Base-by-base conservation (phyloP, 2,888 invertebrate genomes). In the Plemyria rubiginata region DNA sequence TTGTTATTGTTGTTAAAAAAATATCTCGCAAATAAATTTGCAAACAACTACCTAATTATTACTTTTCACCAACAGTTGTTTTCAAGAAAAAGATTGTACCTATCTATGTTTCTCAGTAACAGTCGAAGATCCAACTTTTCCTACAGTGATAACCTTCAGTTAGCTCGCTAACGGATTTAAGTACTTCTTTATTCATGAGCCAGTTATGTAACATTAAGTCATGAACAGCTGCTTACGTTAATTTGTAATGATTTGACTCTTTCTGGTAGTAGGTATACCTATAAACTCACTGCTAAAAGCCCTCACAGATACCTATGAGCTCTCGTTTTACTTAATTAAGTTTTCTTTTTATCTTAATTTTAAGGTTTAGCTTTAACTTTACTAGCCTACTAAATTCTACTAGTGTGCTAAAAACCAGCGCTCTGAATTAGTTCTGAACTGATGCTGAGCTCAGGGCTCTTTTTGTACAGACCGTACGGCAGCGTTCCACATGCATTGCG, bases 71-170 rank as follows among this genome's bases (percentile, higher is more conserved):
- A 15, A 15, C 43, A 13, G 15, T 15, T 43, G 11, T 53, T 12
- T 11, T 11, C 16, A 48, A 41, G 48, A 48, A 28, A 28, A 48
- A 28, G 22, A 28, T 46, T 28, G 6, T 38, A 38, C 1, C 6
- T 3, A 38, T 3, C 11, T 38, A 38, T 8, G 9, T 9, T 11
- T 9, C 11, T 8, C n/a, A 49, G 49, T 51, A 62, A 38, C 52
- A 3, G 45, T 45, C 11, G n/a, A 41, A 43, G 15, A 45, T 9
- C n/a, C 1, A 65, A 22, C 46, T 59, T 64, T 63, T 57, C 51
- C 60, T 38, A 13, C n/a, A 54, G n/a, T 36, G 64, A 66, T 73
- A 67, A 71, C 70, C 70, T 62, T 70, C 56, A 54, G 53, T 51
- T 15, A 45, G 6, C 54, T 15, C 56, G 50, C 54, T 53, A 60